These are phyloP conservation scores for Leucoraja erinaceus DNA, from an alignment of 2,113 vertebrate species.

Conservation along the genomic window DNA sequence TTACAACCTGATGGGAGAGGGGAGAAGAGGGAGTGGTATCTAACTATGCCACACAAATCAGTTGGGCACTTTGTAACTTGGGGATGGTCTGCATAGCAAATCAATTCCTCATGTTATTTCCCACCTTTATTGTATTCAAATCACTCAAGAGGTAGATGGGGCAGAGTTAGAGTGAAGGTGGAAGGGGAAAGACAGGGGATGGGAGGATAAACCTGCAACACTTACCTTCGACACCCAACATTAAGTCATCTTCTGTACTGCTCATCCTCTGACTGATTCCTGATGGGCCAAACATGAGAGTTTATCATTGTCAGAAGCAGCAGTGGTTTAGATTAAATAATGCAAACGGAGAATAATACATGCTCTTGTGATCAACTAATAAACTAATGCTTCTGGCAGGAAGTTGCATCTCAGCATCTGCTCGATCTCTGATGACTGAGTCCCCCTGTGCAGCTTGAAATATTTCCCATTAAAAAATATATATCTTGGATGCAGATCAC, in stretches of 20 bases:
- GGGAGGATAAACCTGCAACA: neutral
- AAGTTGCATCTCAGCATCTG: neutral
- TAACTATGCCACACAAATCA: too few relatives aligned
- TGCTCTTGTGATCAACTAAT: neutral
- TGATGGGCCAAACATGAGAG: neutral
- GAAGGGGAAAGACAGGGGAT: neutral
- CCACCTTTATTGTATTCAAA: neutral
- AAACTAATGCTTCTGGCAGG: neutral
- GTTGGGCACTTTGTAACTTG: too few relatives aligned
- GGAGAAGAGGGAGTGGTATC: too few relatives aligned
- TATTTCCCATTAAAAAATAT: neutral
- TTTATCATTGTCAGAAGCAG: neutral
- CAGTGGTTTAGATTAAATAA: neutral
- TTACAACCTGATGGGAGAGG: too few relatives aligned
- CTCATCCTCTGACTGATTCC: constrained; percentile 3
- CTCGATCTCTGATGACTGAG: neutral
- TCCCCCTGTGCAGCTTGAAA: neutral
- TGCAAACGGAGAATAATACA: neutral
- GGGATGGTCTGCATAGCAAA: neutral
- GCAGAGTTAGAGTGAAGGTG: neutral
- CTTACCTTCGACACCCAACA: constrained; percentile 42
- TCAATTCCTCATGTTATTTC: neutral
- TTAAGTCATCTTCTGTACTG: constrained; percentile 41
- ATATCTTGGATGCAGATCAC: neutral
- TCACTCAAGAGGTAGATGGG: neutral